Evolutionary conservation across 2,888 invertebrate species (phyloP).

Genomic region (Sphaerophoria rueppellii): DNA sequence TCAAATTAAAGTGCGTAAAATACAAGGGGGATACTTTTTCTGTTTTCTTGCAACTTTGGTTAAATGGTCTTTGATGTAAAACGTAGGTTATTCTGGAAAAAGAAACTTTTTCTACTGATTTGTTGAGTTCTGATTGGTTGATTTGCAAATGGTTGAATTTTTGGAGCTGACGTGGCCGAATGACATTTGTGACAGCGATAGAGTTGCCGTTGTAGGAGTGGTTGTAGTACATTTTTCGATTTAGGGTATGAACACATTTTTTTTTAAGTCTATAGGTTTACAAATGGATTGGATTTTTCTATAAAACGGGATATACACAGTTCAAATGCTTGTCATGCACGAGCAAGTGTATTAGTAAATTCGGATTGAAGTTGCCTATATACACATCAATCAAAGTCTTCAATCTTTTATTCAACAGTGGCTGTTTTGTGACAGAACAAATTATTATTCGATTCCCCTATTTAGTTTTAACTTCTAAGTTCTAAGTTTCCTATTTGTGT

Average conservation of each 20-base stretch:
- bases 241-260: neutral
- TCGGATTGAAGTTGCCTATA: too few species aligned
- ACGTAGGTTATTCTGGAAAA: conserved; percentile 47
- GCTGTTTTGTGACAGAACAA: too few species aligned
- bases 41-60: neutral
- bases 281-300: neutral
- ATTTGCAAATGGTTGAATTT: neutral
- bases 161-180: conserved; percentile 56
- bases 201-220: conserved; percentile 15
- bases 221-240: neutral
- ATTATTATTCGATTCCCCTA: too few species aligned
- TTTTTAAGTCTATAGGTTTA: neutral
- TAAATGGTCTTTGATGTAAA: neutral
- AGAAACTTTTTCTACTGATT: conserved; percentile 38
- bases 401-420: too few species aligned
- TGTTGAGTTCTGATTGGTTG: conserved; percentile 62
- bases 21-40: neutral
- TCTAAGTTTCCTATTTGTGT: too few species aligned
- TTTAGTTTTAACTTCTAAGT: too few species aligned
- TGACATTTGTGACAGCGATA: conserved; percentile 17
- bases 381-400: too few species aligned
- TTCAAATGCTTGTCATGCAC: too few species aligned
- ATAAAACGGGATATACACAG: too few species aligned
- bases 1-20: neutral
- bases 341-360: too few species aligned